Conservation (phyloP, 1,140 invertebrate genomes). For the Neodiprion lecontei region DNA sequence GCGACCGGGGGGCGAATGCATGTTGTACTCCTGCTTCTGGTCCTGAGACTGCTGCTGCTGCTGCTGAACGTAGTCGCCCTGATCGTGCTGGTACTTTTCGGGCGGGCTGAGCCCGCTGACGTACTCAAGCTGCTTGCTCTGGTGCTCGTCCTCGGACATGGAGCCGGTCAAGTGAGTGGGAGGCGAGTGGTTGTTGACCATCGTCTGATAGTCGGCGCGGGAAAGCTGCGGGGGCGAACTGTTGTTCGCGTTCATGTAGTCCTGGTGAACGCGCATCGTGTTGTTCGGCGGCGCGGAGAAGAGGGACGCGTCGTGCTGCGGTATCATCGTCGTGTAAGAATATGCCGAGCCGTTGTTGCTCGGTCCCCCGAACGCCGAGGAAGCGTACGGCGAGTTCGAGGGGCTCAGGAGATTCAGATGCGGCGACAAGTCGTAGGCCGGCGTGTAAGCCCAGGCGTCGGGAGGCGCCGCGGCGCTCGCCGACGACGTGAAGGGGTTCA, state of each 20-base stretch:
- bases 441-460: conserved; percentile 79
- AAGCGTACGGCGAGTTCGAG: conserved; percentile 70
- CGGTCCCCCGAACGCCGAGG: conserved; percentile 59
- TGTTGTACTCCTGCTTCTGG: conserved; percentile 62
- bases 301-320: conserved; percentile 71
- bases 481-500: conserved; percentile 73
- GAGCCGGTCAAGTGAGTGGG: conserved; percentile 62
- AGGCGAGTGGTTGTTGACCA: conserved; percentile 71
- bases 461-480: conserved; percentile 68
- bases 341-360: conserved; percentile 61
- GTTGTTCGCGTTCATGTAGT: conserved; percentile 65
- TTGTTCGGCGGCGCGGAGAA: conserved; percentile 62
- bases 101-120: conserved; percentile 52
- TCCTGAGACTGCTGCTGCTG: conserved; percentile 57
- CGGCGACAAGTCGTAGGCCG: conserved; percentile 76
- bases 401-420: conserved; percentile 75
- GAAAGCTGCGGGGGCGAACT: conserved; percentile 65
- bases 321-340: conserved; percentile 72
- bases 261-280: conserved; percentile 66
- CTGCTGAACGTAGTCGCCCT: conserved; percentile 63
- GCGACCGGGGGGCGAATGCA: conserved; percentile 59
- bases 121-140: conserved; percentile 50
- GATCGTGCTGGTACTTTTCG: conserved; percentile 68
- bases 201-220: conserved; percentile 69
- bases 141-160: conserved; percentile 62